Base-by-base conservation (phyloP, 2,797 vertebrate species). In the Vireo griseus region DNA sequence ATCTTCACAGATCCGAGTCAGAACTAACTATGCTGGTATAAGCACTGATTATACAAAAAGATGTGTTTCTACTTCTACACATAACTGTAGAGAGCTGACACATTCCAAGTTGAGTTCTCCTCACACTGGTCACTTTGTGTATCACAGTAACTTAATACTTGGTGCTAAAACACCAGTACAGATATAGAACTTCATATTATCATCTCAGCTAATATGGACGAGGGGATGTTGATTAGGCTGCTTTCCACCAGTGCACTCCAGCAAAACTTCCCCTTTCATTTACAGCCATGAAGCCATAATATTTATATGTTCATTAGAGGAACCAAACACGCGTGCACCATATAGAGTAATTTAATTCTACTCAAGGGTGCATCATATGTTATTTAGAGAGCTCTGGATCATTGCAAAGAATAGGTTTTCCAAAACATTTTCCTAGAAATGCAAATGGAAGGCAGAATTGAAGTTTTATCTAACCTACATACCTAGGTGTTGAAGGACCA, bases 121-220 rank as follows among this genome's bases (percentile, higher is more conserved):
- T 85, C 45, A 79, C 0, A 12, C 50, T 52, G 68, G 55, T 59
- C 3, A 11, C 63, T 90, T 89, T 54, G 67, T 31, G 51, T 55
- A 65, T 59, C 81, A 78, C 25, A 55, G 79, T 71, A 96, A 97
- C 73, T 91, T 69, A 82, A 82, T 59, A 74, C 26, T 48, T 80
- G 63, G 37, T 77, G 31, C 65, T 73, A 52, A 89, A 93, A 67
- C 86, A 57, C 31, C 76, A 83, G 82, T 6, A 58, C 33, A 86
- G 63, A 63, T 37, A 80, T 0, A 92, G 86, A 86, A 28, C 35
- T 58, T 57, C 33, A 73, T 35, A 88, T 78, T 17, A 84, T n/a
- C 81, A 25, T 59, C 92, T 66, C 50, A 89, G 59, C 31, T 81
- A 75, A 74, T 10, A 59, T 8, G 10, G 17, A 77, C 5, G 6